Conservation (phyloP, 2,113 vertebrate genomes). For the Mirounga angustirostris region DNA sequence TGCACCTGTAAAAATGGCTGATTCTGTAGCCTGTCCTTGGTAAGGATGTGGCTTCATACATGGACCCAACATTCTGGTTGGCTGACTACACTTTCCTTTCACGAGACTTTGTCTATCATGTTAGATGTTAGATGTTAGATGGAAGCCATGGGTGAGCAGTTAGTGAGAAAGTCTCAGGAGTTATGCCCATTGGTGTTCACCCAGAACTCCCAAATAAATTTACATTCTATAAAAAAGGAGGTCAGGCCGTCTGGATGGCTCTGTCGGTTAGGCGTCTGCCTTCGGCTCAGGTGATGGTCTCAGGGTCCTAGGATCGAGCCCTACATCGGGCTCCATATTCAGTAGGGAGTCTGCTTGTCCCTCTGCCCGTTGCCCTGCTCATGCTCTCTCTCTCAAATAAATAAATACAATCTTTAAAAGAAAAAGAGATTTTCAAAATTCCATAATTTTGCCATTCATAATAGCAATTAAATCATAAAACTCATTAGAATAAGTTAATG, state of each 20-base stretch:
- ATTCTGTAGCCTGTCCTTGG: neutral
- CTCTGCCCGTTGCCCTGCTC: neutral
- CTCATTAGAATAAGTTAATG: neutral
- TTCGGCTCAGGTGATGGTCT: neutral
- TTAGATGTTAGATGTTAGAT: neutral
- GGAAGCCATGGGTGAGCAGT: neutral
- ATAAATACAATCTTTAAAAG: neutral
- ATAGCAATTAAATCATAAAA: neutral
- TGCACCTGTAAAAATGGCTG: neutral
- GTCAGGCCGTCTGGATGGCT: neutral
- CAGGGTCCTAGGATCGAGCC: neutral
- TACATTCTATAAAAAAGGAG: neutral
- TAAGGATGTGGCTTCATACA: neutral
- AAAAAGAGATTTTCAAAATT: neutral
- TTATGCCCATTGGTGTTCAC: neutral
- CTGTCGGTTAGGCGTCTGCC: too few species aligned
- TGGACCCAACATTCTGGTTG: neutral
- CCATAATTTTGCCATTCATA: neutral
- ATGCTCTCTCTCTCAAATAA: neutral
- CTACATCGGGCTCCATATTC: neutral
- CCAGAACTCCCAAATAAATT: neutral
- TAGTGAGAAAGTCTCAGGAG: neutral
- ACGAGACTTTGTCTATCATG: neutral
- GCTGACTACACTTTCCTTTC: rapidly evolving
- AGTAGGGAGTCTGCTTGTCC: neutral